Conservation (phyloP, 2,888 invertebrate species). For the Eristalis intricaria region DNA sequence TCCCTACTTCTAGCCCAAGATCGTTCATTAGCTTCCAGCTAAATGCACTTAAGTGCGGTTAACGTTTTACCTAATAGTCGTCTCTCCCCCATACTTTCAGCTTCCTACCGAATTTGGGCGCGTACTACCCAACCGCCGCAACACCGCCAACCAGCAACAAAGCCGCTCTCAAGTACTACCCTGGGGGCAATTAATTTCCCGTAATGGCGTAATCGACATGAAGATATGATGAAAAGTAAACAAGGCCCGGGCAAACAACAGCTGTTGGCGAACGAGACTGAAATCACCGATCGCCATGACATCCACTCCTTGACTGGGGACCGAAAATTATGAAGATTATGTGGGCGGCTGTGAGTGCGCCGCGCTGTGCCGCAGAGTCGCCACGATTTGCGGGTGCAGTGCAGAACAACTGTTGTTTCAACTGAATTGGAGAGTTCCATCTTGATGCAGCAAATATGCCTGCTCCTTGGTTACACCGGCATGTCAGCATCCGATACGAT, state of each 20-base stretch:
- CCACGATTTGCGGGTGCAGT: constrained; percentile 65
- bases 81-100: constrained; percentile 46
- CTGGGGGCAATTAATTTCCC: constrained; percentile 68
- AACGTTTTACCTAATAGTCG: constrained; percentile 50
- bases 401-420: constrained; percentile 40
- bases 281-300: constrained; percentile 36
- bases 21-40: constrained; percentile 26
- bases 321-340: constrained; percentile 68
- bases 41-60: constrained; percentile 14
- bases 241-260: constrained; percentile 34
- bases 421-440: constrained; percentile 46
- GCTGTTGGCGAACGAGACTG: not conserved
- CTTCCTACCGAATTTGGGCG: constrained; percentile 63
- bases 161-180: constrained; percentile 41
- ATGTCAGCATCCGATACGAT: constrained; percentile 43
- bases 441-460: constrained; percentile 1
- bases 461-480: constrained; percentile 54
- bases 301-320: constrained; percentile 33
- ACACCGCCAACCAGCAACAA: not conserved
- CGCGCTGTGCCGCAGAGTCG: too few species aligned
- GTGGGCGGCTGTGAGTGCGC: constrained; percentile 50
- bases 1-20: constrained; percentile 21
- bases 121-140: constrained; percentile 19
- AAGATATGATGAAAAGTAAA: constrained; percentile 66
- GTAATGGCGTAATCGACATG: constrained; percentile 70